phyloP scores from a whole-genome alignment of 2,113 vertebrate species.

The Sylvia atricapilla region DNA sequence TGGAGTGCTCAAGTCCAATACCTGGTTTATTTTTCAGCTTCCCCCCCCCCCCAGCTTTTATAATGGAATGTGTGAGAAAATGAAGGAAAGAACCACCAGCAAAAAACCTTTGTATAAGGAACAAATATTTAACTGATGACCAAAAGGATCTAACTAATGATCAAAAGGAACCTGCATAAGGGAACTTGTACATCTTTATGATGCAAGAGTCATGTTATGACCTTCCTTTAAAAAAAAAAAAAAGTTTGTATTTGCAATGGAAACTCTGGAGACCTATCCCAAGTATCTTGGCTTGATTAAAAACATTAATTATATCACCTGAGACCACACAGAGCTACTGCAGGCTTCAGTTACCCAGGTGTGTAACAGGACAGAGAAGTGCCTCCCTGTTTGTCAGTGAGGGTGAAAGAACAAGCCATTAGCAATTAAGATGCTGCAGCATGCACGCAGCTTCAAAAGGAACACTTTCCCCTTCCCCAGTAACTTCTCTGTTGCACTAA shows the following conservation, averaged over 20 bases:
- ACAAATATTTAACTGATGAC: neutral
- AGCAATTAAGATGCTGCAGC: neutral
- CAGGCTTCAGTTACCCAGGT: neutral
- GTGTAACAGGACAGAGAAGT: neutral
- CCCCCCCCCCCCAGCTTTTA: neutral
- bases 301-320: neutral
- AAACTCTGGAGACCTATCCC: neutral
- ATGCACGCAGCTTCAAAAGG: neutral
- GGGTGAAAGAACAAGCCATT: neutral
- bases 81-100: neutral
- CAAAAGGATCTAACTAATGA: neutral
- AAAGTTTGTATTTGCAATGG: neutral
- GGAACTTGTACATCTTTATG: neutral
- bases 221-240: neutral
- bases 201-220: neutral
- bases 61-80: neutral
- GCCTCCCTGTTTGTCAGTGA: neutral
- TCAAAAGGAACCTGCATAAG: neutral
- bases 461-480: neutral
- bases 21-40: accelerated
- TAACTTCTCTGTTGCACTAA: neutral
- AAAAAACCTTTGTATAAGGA: neutral
- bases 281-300: neutral
- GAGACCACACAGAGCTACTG: neutral
- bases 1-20: neutral